These are phyloP conservation scores for Astur gentilis DNA, from an alignment of 2,113 vertebrate genomes.

Conservation along the genomic window DNA sequence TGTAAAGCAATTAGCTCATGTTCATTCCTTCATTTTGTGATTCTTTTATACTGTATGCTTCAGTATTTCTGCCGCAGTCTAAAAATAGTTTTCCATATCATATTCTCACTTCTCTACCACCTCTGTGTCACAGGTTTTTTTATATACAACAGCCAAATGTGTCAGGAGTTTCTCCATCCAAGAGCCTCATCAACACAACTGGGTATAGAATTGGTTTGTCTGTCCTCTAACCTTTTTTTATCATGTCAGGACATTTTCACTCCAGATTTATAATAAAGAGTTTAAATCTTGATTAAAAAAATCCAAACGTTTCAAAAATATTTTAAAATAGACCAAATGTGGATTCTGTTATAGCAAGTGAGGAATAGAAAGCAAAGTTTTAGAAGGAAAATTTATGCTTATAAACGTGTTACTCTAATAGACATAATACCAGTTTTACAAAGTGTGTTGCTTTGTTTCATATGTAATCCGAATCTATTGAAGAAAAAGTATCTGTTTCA, in stretches of 20 bases:
- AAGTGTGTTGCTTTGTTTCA: background rate
- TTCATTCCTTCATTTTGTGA: background rate
- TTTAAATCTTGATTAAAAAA: background rate
- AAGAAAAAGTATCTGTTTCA: background rate
- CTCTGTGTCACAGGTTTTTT: background rate
- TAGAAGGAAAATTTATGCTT: background rate
- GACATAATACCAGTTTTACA: accelerated
- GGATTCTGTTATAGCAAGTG: background rate
- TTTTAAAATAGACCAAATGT: accelerated
- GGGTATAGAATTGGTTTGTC: background rate
- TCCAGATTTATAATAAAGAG: background rate
- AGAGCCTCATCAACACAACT: background rate
- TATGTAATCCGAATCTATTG: accelerated
- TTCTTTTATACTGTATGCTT: background rate
- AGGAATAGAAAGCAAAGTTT: background rate
- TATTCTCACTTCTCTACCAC: background rate
- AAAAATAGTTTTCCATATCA: background rate
- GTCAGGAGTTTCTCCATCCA: background rate
- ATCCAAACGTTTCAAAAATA: background rate
- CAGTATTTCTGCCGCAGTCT: background rate
- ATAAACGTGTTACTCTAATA: background rate
- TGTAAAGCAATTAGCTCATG: background rate
- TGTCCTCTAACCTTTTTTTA: background rate
- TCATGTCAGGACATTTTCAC: background rate
- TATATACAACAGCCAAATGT: background rate